phyloP scores from a whole-genome alignment of 1,140 invertebrate genomes.

The Neuroterus valhalla region DNA sequence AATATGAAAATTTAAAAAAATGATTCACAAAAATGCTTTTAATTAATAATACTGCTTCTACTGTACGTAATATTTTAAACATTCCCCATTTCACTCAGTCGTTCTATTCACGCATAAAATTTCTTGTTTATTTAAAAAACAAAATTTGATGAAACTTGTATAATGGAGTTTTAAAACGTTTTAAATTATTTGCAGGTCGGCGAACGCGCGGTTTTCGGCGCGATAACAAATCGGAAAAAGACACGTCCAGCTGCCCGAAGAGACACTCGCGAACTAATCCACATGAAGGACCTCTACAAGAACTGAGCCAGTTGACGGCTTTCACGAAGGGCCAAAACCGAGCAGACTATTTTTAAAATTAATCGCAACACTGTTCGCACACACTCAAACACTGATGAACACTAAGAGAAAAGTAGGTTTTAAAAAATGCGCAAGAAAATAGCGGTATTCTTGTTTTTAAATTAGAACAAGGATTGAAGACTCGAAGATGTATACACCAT shows the following conservation, averaged over 20 bases:
- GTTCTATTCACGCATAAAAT: no score
- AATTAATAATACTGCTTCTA: no score
- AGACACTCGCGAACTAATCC: conserved; percentile 50
- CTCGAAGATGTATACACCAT: background rate
- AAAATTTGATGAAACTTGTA: no score
- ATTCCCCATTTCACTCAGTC: no score
- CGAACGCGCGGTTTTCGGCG: no score
- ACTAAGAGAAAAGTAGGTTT: background rate
- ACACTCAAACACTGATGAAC: background rate
- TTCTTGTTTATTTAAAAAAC: no score
- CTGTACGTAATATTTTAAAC: no score
- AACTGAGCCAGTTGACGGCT: conserved; percentile 10
- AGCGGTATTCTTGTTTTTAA: no score
- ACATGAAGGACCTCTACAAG: conserved; percentile 35
- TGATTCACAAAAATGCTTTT: no score
- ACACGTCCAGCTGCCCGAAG: conserved; percentile 37
- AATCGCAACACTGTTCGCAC: background rate
- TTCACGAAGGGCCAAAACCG: conserved; percentile 30
- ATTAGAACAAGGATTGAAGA: background rate
- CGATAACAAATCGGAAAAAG: background rate
- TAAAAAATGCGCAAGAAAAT: background rate
- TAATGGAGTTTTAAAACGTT: no score
- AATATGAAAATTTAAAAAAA: no score
- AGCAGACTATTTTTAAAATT: conserved; percentile 21
- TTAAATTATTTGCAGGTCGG: no score